Conservation (phyloP, 2,888 invertebrate genomes). For the Phyllotreta striolata region DNA sequence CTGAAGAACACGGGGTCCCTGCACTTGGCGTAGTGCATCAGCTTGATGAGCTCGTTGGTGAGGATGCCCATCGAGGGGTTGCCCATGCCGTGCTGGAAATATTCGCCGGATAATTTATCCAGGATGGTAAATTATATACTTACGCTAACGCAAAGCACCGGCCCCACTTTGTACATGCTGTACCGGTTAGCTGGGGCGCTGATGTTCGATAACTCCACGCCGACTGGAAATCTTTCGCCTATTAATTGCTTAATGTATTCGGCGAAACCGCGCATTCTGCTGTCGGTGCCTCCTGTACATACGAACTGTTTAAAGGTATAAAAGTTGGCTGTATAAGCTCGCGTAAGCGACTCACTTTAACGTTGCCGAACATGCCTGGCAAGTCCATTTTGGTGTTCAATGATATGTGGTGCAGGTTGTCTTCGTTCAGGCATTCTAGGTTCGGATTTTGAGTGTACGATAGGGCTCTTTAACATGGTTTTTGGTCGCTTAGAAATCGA, state of each 20-base stretch:
- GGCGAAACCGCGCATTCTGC: slow-evolving; percentile 93
- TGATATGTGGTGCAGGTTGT: slow-evolving; percentile 91
- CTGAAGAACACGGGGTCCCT: slow-evolving; percentile 91
- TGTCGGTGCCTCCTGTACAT: slow-evolving; percentile 95
- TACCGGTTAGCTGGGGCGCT: slow-evolving; percentile 91
- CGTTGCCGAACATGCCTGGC: slow-evolving; percentile 93
- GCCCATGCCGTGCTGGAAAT: slow-evolving; percentile 93
- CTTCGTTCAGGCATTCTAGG: slow-evolving; percentile 91
- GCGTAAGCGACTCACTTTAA: slow-evolving; percentile 75
- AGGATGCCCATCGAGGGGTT: slow-evolving; percentile 95
- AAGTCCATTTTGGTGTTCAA: slow-evolving; percentile 90
- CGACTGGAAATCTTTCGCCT: slow-evolving; percentile 87
- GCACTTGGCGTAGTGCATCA: slow-evolving; percentile 92
- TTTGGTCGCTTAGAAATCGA: no score
- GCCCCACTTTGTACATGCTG: slow-evolving; percentile 96
- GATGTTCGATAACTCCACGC: slow-evolving; percentile 86
- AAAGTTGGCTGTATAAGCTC: neutral
- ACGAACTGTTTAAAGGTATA: slow-evolving; percentile 77
- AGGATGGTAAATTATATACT: no score
- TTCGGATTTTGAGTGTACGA: slow-evolving; percentile 71
- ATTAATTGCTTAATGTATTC: slow-evolving; percentile 90
- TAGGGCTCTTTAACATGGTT: no score
- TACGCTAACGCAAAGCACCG: slow-evolving; percentile 84
- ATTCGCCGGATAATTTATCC: no score
- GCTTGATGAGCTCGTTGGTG: slow-evolving; percentile 94